These are phyloP conservation scores for Podarcis siculus DNA, from an alignment of 2,797 vertebrate genomes.

Conservation along the genomic window DNA sequence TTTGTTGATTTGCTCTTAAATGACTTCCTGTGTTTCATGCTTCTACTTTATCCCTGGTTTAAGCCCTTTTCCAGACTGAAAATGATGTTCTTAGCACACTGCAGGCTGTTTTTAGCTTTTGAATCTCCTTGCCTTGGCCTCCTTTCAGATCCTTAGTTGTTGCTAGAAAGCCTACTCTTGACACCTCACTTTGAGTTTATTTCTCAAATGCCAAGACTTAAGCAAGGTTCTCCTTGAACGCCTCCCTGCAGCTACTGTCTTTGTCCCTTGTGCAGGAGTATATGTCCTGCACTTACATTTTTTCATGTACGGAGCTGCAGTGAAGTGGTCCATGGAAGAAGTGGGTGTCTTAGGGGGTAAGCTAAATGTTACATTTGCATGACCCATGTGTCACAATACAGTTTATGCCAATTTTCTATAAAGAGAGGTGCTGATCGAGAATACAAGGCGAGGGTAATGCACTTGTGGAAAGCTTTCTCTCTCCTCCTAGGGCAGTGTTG, in stretches of 20 bases:
- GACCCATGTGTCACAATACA: background rate
- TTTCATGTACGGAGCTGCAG: background rate
- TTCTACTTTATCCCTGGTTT: conserved; percentile 35
- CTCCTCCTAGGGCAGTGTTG: no score
- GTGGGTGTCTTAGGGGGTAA: conserved; percentile 2
- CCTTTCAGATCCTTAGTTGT: conserved; percentile 54
- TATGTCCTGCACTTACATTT: background rate
- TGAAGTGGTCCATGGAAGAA: conserved; percentile 6
- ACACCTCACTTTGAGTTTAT: conserved; percentile 13
- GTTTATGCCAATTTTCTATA: background rate
- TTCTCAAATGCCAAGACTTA: background rate
- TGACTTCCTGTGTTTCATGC: conserved; percentile 33
- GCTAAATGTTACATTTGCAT: background rate
- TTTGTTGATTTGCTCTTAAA: conserved; percentile 56
- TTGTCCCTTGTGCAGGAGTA: conserved; percentile 27
- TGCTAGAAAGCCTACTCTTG: conserved; percentile 36
- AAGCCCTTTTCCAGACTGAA: conserved; percentile 49
- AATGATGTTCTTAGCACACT: conserved; percentile 7
- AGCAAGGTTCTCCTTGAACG: conserved; percentile 28
- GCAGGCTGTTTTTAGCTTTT: conserved; percentile 23
- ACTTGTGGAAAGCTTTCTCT: no score
- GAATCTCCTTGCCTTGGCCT: conserved; percentile 46
- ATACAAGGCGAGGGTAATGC: background rate
- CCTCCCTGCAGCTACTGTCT: background rate
- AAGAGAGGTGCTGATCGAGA: background rate